These are phyloP conservation scores for Bufotes viridis DNA, from an alignment of 2,797 vertebrate genomes.

Conservation along the genomic window DNA sequence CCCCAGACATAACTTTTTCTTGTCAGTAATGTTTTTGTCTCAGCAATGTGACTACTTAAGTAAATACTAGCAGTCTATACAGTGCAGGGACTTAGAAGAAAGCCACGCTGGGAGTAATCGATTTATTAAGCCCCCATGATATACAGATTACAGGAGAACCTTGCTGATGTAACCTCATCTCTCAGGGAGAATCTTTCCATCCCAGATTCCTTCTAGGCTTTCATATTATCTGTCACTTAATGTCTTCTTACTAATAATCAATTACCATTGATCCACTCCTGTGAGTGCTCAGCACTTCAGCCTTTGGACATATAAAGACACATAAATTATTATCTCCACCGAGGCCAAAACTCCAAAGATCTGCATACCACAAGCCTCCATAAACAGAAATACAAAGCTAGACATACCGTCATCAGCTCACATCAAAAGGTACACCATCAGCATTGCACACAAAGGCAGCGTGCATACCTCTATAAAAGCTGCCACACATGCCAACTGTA, in stretches of 20 bases:
- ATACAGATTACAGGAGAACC: constrained; percentile 26
- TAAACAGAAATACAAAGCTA: constrained; percentile 37
- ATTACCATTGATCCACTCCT: constrained; percentile 52
- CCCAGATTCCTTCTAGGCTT: constrained; percentile 42
- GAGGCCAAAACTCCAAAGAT: constrained; percentile 44
- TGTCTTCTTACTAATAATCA: constrained; percentile 62
- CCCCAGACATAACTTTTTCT: no score
- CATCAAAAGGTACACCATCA: constrained; percentile 2
- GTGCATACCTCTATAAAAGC: background rate
- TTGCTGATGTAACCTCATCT: constrained; percentile 47
- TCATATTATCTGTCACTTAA: constrained; percentile 58
- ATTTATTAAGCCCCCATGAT: constrained; percentile 28
- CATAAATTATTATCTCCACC: constrained; percentile 54
- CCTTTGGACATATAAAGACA: constrained; percentile 51
- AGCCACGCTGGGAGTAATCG: constrained; percentile 17
- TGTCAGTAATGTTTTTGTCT: background rate
- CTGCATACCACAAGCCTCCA: constrained; percentile 15
- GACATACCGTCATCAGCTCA: constrained; percentile 17
- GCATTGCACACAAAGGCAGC: background rate
- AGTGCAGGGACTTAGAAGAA: constrained; percentile 15
- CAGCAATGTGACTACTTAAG: background rate
- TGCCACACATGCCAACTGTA: background rate
- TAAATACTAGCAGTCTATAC: background rate
- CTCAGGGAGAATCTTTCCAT: constrained; percentile 39
- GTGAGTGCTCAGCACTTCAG: constrained; percentile 57